These are phyloP conservation scores for Meta bourneti DNA, from an alignment of 2,888 invertebrate genomes.

Conservation along the genomic window DNA sequence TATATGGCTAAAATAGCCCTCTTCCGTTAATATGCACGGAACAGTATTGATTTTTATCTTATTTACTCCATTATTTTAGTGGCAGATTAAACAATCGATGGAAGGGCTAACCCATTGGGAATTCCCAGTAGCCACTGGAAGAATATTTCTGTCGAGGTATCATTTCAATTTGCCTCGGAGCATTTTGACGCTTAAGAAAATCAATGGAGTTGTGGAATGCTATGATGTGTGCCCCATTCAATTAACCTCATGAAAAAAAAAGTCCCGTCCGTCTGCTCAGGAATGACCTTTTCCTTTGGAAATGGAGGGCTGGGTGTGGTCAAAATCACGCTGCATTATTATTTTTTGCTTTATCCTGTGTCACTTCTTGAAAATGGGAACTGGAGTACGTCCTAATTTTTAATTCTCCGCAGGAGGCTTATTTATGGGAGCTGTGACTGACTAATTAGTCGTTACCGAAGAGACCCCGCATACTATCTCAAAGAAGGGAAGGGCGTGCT, in stretches of 20 bases:
- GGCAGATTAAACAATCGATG: too few species aligned
- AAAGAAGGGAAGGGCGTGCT: too few species aligned
- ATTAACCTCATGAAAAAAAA: neutral
- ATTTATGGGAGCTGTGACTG: conserved; percentile 18
- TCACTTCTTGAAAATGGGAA: conserved; percentile 17
- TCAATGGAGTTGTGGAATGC: too few species aligned
- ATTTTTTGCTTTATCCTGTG: conserved; percentile 10
- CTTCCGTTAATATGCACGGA: too few species aligned
- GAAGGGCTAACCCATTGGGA: too few species aligned
- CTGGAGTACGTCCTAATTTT: conserved; percentile 42
- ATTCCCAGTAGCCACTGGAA: too few species aligned
- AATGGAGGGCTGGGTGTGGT: conserved; percentile 37
- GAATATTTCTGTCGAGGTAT: too few species aligned
- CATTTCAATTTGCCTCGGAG: too few species aligned
- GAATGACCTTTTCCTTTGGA: conserved; percentile 24
- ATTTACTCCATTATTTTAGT: too few species aligned
- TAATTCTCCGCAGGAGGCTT: neutral
- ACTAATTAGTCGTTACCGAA: neutral
- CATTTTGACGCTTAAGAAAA: too few species aligned
- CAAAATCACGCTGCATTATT: conserved; percentile 4
- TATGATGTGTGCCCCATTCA: neutral
- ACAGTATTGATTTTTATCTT: too few species aligned
- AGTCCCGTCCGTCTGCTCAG: neutral
- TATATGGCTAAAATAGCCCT: too few species aligned
- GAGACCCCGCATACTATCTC: neutral